Conservation (phyloP, 2,888 invertebrate genomes). For the Harpagoxenus sublaevis region DNA sequence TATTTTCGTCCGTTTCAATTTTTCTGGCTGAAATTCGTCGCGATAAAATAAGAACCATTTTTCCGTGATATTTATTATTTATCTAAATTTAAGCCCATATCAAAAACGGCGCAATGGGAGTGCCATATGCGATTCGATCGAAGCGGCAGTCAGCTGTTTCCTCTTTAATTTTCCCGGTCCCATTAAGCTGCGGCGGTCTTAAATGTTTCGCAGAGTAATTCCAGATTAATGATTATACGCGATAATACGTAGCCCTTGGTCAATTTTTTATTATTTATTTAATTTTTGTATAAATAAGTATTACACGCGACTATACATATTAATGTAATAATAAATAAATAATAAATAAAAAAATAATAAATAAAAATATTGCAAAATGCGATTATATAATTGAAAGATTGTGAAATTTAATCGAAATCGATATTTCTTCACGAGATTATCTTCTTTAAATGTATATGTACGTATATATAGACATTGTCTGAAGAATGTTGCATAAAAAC, state of each 20-base stretch:
- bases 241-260: background rate
- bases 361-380: constrained; percentile 2
- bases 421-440: background rate
- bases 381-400: background rate
- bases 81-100: background rate
- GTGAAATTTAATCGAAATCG: background rate
- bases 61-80: background rate
- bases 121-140: background rate
- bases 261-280: background rate
- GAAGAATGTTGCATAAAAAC: constrained; percentile 31
- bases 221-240: background rate
- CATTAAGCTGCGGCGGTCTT: background rate
- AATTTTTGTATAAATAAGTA: background rate
- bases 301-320: background rate
- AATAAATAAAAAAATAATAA: no score
- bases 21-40: background rate
- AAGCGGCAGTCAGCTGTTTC: background rate
- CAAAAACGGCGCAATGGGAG: background rate
- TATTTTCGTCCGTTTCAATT: background rate
- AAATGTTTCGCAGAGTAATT: constrained; percentile 1
- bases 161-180: constrained; percentile 15
- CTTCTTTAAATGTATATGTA: background rate
- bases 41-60: background rate
- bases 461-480: background rate
- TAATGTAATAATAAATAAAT: constrained; percentile 9